Base-by-base conservation (phyloP, 2,113 vertebrate species). In the Drymodes brunneopygia region DNA sequence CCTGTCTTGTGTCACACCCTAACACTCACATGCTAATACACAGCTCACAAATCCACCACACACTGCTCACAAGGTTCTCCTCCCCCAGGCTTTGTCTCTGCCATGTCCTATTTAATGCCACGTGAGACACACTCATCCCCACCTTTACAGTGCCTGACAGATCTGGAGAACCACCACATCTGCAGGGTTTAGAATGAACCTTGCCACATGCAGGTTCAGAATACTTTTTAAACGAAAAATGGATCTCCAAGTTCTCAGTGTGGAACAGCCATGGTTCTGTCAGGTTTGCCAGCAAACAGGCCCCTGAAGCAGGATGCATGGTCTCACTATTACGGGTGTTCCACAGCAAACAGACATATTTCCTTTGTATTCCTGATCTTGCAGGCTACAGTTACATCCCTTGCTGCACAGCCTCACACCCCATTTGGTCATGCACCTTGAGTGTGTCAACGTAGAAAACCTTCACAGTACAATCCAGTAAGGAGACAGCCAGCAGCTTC, bases 391-490 rank as follows among this genome's bases (percentile, higher is more conserved):
- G 14, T 10, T 86, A 50, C 33, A 70, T 8, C 45, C 31, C 38
- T 50, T 42, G 33, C 61, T 75, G 27, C 38, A 51, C 21, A 67
- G 85, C 18, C 48, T 74, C 61, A 47, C 35, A 70, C n/a, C 33
- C 42, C 4, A 1, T 47, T 31, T 54, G 29, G 38, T 57, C 64
- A 66, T 0, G 1, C n/a, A 99, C 99, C 99, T 99, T 99, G 23
- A 99, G 98, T 0, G 99, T 98, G 94, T 99, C 99, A 2, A 98
- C 91, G 60, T 99, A 99, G 98, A 99, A 99, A 94, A 99, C 56
- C 93, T 99, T 99, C 92, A 99, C 99, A 0, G 99, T 99, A 94
- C 98, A 99, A 96, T 99, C 99, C 24, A 99, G 94, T 74, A 99
- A 88, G 50, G 99, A 99, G 40, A 98, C 98, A 9, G 99, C 99